Conservation (phyloP, 2,888 invertebrate species). For the Rotaria socialis region DNA sequence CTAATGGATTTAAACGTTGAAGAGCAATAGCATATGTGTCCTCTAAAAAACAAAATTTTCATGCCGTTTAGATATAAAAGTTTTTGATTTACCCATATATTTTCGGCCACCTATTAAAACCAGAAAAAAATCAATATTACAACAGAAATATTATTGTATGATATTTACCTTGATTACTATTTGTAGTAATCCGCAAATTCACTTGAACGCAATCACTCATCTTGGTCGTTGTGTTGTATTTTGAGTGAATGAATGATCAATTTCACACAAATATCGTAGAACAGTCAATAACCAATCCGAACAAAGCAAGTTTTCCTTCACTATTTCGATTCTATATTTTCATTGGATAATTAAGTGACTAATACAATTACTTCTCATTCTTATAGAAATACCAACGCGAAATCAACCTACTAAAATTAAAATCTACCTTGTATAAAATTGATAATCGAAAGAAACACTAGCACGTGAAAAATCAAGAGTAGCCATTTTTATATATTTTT, state of each 20-base stretch:
- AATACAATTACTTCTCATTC: neutral
- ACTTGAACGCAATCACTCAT: slow-evolving; percentile 55
- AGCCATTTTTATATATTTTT: no score
- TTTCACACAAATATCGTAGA: neutral
- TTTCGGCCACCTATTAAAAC: slow-evolving; percentile 69
- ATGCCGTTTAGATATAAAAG: no score
- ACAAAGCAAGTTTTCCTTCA: neutral
- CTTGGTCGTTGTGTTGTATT: neutral
- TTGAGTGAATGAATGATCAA: neutral
- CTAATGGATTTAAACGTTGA: slow-evolving; percentile 68
- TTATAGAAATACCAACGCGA: no score
- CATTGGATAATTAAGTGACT: neutral
- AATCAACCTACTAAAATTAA: no score
- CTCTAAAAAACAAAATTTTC: slow-evolving; percentile 63
- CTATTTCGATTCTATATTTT: neutral
- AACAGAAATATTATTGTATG: neutral
- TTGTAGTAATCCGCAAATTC: slow-evolving; percentile 87
- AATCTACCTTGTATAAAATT: no score
- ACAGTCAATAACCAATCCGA: neutral
- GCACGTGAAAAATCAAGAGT: no score
- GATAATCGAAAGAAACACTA: no score
- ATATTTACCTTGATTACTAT: slow-evolving; percentile 79
- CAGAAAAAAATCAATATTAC: neutral
- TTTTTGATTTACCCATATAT: slow-evolving; percentile 71
- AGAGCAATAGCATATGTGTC: slow-evolving; percentile 94